Evolutionary conservation across 2,888 invertebrate species (phyloP).

Genomic region (Heliconius erato): DNA sequence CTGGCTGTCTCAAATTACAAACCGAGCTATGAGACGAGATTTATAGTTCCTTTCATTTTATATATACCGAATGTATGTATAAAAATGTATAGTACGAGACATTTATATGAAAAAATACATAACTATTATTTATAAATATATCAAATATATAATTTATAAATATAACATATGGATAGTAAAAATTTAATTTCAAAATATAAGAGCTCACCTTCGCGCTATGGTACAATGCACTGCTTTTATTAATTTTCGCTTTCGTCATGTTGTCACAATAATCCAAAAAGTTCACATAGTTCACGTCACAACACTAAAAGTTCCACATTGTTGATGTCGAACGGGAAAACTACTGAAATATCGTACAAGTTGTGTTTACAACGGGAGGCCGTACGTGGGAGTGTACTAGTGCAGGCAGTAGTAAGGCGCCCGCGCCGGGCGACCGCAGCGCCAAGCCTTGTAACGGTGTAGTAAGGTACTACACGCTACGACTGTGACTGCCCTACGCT

Average conservation of each 20-base stretch:
- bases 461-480: slow-evolving; percentile 77
- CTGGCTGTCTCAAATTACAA: slow-evolving; percentile 67
- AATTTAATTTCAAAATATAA: slow-evolving; percentile 10
- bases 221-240: slow-evolving; percentile 87
- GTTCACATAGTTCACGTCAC: slow-evolving; percentile 74
- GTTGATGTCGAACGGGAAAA: slow-evolving; percentile 67
- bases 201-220: slow-evolving; percentile 90
- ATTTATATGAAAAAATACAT: background rate
- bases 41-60: slow-evolving; percentile 43
- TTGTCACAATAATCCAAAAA: slow-evolving; percentile 63
- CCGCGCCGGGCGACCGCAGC: slow-evolving; percentile 66
- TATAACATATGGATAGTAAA: background rate
- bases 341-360: slow-evolving; percentile 62
- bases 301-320: slow-evolving; percentile 71
- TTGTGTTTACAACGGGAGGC: slow-evolving; percentile 80
- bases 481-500: slow-evolving; percentile 61
- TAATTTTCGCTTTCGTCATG: slow-evolving; percentile 87
- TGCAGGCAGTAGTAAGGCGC: slow-evolving; percentile 59
- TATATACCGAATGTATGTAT: background rate
- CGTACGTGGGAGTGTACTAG: slow-evolving; percentile 79
- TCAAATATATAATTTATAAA: background rate
- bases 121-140: background rate
- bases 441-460: slow-evolving; percentile 66
- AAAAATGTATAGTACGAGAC: background rate
- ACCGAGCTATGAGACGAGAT: slow-evolving; percentile 46